phyloP scores from a whole-genome alignment of 2,888 invertebrate species.

The Leuctra nigra region DNA sequence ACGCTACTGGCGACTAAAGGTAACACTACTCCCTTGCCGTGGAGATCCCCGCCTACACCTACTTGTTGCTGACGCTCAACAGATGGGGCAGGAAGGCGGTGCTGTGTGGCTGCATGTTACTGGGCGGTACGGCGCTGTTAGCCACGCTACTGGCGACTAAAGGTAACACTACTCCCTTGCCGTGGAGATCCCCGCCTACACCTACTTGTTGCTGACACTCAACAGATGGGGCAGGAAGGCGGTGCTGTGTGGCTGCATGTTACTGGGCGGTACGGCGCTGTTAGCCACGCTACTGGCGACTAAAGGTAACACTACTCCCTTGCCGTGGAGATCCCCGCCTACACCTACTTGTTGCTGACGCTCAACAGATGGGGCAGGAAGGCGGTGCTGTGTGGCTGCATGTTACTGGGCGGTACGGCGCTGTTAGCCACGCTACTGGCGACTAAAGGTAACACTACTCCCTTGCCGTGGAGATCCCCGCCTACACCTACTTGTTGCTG shows the following conservation, averaged over 20 bases:
- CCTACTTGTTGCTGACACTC: conserved; percentile 55
- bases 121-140: conserved; percentile 53
- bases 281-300: conserved; percentile 49
- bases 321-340: conserved; percentile 72
- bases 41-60: conserved; percentile 65
- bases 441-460: conserved; percentile 51
- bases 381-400: conserved; percentile 58
- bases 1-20: conserved; percentile 48
- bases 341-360: conserved; percentile 55
- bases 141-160: conserved; percentile 49
- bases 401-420: conserved; percentile 55
- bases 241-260: conserved; percentile 61
- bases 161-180: conserved; percentile 39
- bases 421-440: conserved; percentile 52
- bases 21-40: conserved; percentile 50
- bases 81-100: conserved; percentile 62
- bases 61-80: conserved; percentile 59
- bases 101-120: conserved; percentile 60
- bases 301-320: conserved; percentile 38
- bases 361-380: conserved; percentile 65
- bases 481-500: conserved; percentile 56
- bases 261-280: conserved; percentile 53
- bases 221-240: conserved; percentile 63
- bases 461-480: conserved; percentile 73
- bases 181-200: conserved; percentile 70